Evolutionary conservation across 2,113 vertebrate genomes (phyloP), one percentile per base, ranked within the genome.

Genomic region (Myiozetetes cayanensis): DNA sequence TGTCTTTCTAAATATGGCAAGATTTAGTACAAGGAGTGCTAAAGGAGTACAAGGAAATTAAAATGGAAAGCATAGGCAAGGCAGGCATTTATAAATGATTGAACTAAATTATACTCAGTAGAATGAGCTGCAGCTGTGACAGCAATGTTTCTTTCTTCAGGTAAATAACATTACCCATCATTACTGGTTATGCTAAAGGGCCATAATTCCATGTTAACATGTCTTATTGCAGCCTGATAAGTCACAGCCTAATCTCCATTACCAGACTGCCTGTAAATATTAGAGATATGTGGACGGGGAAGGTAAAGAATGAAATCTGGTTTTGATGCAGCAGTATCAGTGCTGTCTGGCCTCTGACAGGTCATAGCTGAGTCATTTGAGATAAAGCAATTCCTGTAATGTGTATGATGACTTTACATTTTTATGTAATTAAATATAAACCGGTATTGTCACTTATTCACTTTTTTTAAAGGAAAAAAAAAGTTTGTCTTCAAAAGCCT

Each of bases 31-130:
- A 72, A 93, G 91, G 75, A 90, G 67, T 79, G 24, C 66, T 83
- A 67, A 87, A 90, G 82, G 72, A 86, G 71, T 80, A 80, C 65
- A 82, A 87, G 87, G 89, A 92, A 96, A 92, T 93, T 95, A 96
- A 95, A 93, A 92, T 83, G 93, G 85, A 91, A 92, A 93, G 81
- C 86, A 10, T 35, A 91, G 79, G 87, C 87, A 83, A 96, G 83
- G 89, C 79, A 90, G 94, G 91, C 94, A 73, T 94, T 96, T 95
- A 96, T 96, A 96, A 96, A 93, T 93, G 91, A 94, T 87, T 90
- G 93, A 94, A 75, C 87, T 93, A 93, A 97, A 97, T 94, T 95
- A 66, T 63, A 67, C 63, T 90, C 73, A 71, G 74, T 72, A 41
- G 91, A 92, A 96, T 62, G 83, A 94, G 78, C 71, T 94, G 73